A percentile compares a stretch with the other conserved stretches of the same genome.
Conservation (phyloP, 2,113 vertebrate species). For the Tetrax tetrax region DNA sequence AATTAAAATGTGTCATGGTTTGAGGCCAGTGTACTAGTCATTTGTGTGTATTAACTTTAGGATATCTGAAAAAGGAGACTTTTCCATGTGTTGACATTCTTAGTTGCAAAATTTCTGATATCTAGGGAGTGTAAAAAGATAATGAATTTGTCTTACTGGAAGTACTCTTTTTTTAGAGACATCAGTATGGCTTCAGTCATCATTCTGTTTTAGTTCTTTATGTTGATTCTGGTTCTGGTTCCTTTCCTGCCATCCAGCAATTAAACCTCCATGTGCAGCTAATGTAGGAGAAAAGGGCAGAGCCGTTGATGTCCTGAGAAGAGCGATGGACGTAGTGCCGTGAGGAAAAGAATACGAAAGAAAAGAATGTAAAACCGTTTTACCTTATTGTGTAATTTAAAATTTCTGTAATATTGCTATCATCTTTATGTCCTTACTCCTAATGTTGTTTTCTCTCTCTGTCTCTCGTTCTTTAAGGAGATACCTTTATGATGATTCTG, state of each 20-base stretch:
- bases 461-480: background rate
- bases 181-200: background rate
- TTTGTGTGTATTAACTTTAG: background rate
- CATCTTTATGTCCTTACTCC: background rate
- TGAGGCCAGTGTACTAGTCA: background rate
- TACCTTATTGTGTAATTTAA: background rate
- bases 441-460: too few relatives aligned
- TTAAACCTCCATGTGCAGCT: background rate
- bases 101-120: background rate
- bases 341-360: background rate
- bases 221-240: background rate
- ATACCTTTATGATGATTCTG: background rate
- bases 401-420: background rate
- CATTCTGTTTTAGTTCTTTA: background rate
- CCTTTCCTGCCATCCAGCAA: background rate
- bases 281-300: background rate
- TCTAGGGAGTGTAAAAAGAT: background rate
- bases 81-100: background rate
- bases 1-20: background rate
- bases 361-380: background rate
- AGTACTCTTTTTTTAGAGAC: background rate
- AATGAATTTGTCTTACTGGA: background rate
- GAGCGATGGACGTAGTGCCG: background rate
- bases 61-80: background rate
- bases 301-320: background rate